Base-by-base conservation (phyloP, 2,113 vertebrate genomes). In the Oreochromis niloticus region DNA sequence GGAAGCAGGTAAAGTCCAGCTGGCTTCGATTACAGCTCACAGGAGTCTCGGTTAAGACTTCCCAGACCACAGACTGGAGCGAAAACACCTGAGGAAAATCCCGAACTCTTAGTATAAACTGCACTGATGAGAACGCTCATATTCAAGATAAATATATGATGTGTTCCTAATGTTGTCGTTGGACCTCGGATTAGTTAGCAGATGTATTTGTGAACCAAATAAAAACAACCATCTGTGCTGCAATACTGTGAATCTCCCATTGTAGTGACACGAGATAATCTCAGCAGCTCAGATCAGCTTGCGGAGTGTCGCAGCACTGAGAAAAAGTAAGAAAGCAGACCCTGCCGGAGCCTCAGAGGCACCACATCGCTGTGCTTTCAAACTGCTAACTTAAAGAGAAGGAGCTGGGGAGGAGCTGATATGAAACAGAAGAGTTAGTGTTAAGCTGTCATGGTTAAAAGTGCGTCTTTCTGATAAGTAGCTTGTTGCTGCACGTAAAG, bases 211-310 rank as follows among this genome's bases (percentile, higher is more conserved):
- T 4, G 82, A 90, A 88, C 86, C 85, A 57, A 84, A 92, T 78
- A 80, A 83, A 85, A 91, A 82, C 34, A 13, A 55, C 91, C 93
- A 94, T 94, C 93, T 94, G 93, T 80, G 90, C 86, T 39, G 87
- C 89, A 87, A 85, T 82, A 63, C 88, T 87, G 90, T 13, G 14
- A 71, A 7, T 46, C 87, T 66, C 85, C 66, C 73, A 84, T 82
- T 90, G 85, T 82, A 73, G 83, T 39, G 82, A 85, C 73, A 73
- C 9, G 14, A 84, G 83, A 68, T 13, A 34, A 89, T 43, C 43
- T 78, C 27, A 78, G 46, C 80, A 3, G 30, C 79, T 85, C 12
- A 57, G 82, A 56, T 6, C 34, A 36, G 66, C 79, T 88, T 61
- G 39, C 68, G 14, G 79, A 24, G 48, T 3, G 12, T 75, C 82